A percentile compares a stretch with the other conserved stretches of the same genome.
phyloP scores from a whole-genome alignment of 2,888 invertebrate species.

The Dilophus febrilis region DNA sequence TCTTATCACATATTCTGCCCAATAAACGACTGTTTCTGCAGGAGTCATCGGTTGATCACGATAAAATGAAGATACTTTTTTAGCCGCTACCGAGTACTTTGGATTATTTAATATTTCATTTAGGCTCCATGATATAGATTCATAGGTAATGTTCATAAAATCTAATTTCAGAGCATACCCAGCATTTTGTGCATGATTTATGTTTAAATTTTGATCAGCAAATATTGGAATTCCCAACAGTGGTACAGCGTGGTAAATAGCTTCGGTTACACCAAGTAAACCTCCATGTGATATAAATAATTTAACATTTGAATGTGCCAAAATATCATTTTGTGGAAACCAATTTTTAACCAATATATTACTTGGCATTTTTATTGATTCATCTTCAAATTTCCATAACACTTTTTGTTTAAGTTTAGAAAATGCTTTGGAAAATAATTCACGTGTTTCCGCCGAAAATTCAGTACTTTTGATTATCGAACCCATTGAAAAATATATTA shows the following conservation, averaged over 20 bases:
- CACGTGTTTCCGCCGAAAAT: neutral
- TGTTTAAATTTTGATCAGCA: conserved; percentile 22
- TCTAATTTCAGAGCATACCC: conserved; percentile 15
- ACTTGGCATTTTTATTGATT: conserved; percentile 4
- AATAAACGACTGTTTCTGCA: too few species aligned
- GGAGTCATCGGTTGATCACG: too few species aligned
- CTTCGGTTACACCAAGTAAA: conserved; percentile 31
- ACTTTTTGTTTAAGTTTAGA: conserved; percentile 7
- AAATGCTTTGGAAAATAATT: conserved; percentile 4
- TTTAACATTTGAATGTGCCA: conserved; percentile 31
- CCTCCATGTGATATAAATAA: conserved; percentile 38
- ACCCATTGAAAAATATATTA: conserved; percentile 23
- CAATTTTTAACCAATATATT: conserved; percentile 24
- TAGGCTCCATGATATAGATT: conserved; percentile 11
- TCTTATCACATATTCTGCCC: too few species aligned
- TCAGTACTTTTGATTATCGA: conserved; percentile 3
- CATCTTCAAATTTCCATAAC: conserved; percentile 12
- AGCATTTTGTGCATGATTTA: conserved; percentile 11
- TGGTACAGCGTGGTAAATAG: conserved; percentile 28
- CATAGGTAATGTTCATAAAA: conserved; percentile 14
- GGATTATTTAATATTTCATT: conserved; percentile 11
- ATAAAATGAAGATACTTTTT: too few species aligned
- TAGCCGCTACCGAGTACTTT: too few species aligned
- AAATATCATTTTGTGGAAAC: conserved; percentile 27
- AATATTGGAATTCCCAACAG: conserved; percentile 28